Conservation (phyloP, 35 echinoderm and acorn worm species). For the Apostichopus californicus region DNA sequence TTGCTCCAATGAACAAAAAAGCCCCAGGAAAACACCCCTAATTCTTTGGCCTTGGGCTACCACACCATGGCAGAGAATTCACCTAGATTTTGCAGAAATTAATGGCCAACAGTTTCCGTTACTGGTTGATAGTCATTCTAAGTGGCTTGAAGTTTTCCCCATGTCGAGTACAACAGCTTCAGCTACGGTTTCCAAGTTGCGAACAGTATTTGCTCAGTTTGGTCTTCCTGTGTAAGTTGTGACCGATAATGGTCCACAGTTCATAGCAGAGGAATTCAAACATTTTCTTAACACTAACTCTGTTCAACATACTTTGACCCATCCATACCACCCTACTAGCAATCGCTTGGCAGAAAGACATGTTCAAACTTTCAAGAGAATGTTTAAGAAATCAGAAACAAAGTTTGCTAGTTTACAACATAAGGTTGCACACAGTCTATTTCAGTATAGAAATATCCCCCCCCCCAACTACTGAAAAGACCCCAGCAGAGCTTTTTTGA, state of each 20-base stretch:
- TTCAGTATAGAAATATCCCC: not conserved
- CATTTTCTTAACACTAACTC: too few species aligned
- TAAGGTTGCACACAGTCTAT: not conserved
- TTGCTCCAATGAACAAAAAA: not conserved
- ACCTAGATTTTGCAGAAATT: conserved; percentile 47
- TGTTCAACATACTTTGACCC: not conserved
- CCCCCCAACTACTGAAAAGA: not conserved
- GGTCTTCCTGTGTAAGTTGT: conserved; percentile 40
- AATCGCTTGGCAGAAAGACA: not conserved
- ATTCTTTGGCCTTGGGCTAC: conserved; percentile 39
- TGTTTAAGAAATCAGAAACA: not conserved
- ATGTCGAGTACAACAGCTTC: conserved; percentile 52
- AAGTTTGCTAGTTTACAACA: not conserved
- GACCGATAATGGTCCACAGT: too few species aligned
- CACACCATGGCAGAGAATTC: conserved; percentile 21
- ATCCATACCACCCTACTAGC: not conserved
- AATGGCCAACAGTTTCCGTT: conserved; percentile 43
- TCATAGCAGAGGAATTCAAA: not conserved
- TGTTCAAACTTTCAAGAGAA: not conserved
- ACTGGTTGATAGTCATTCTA: conserved; percentile 46
- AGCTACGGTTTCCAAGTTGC: not conserved
- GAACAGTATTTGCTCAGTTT: conserved; percentile 23
- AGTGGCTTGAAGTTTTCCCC: conserved; percentile 47
- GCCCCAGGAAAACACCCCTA: not conserved
- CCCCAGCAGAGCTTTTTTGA: not conserved